Evolutionary conservation across 1,140 invertebrate species (phyloP), one percentile per base, ranked within the genome.

Genomic region (Papilio polytes): DNA sequence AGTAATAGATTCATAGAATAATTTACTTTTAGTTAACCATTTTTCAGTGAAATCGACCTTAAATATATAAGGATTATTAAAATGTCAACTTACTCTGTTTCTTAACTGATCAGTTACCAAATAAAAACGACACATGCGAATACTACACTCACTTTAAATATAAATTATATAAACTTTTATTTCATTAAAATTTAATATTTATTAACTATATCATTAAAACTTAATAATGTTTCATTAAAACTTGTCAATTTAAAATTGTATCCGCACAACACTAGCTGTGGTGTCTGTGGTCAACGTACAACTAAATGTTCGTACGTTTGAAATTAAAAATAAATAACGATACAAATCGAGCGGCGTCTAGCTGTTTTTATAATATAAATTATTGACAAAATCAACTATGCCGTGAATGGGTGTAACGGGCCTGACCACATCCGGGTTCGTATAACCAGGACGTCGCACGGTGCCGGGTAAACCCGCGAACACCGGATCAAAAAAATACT

Each of bases 381-480:
- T 53, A 76, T 76, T 76, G 74, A 83, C 83, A 82, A 80, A 81
- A 84, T 85, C 84, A 70, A 70, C 86, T 83, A 81, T 80, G 81
- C 84, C 84, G 85, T 88, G 79, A 85, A 84, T 80, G 72, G 63
- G 76, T 53, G 84, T 91, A 90, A 90, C 90, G 89, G 90, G 85
- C 80, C 51, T 81, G 74, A 88, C 89, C 88, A 84, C 89, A 91
- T 91, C 90, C 90, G 89, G 90, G 90, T 91, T 91, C 88, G 85
- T 81, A 83, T 83, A 86, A 85, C 81, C 74, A 76, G 74, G 85
- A 80, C 87, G 85, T 87, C 84, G 84, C 88, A 85, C 88, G 85
- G 70, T 66, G 80, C 77, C 81, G 84, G 82, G 83, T 80, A 82
- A 82, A 80, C 72, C 81, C 81, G 74, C 2, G 22, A 36, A 41